These are phyloP conservation scores for Brienomyrus brachyistius DNA, from an alignment of 2,113 vertebrate species.

Conservation along the genomic window DNA sequence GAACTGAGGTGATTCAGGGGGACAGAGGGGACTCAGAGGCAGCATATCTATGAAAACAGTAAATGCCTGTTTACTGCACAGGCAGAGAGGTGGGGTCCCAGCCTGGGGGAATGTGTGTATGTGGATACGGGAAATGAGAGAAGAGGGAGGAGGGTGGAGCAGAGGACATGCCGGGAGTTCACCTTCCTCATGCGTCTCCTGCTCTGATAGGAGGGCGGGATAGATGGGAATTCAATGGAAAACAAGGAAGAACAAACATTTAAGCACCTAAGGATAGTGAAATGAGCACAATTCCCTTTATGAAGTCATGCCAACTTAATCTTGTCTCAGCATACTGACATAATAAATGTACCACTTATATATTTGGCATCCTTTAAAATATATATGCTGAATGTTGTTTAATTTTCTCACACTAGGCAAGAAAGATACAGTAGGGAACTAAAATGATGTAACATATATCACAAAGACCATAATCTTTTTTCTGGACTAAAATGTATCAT, in stretches of 20 bases:
- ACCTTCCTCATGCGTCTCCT: constrained; percentile 46
- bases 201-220: constrained; percentile 21
- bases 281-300: neutral
- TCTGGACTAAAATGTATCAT: neutral
- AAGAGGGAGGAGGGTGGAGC: neutral
- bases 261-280: neutral
- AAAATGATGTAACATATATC: neutral
- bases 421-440: neutral
- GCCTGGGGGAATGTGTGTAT: neutral
- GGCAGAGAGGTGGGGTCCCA: neutral
- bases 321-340: neutral
- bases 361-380: neutral
- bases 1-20: neutral
- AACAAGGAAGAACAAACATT: neutral
- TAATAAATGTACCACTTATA: neutral
- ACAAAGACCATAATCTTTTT: neutral
- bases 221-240: constrained; percentile 13
- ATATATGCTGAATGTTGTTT: neutral
- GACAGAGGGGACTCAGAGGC: neutral
- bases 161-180: constrained; percentile 4
- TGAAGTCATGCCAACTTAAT: neutral
- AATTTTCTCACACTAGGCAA: neutral
- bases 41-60: neutral
- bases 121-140: neutral
- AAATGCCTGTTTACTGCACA: neutral